Evolutionary conservation across 37 sponge, comb jelly and placozoan genomes (phyloP).

Genomic region (Aplysina aerophoba): DNA sequence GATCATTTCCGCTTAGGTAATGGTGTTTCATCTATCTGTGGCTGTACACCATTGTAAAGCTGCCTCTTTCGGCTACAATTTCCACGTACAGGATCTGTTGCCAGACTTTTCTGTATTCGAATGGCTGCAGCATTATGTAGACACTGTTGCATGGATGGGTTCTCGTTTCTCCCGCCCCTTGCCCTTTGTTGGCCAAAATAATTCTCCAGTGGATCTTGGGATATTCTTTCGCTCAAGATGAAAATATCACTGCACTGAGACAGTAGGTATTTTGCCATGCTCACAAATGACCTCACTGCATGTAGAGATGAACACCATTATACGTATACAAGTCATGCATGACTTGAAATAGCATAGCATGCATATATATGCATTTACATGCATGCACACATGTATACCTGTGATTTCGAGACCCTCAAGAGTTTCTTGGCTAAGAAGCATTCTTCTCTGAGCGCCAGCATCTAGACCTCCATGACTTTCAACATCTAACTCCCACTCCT

Average conservation of each 20-base stretch:
- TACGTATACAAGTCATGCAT: background rate
- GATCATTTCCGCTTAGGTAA: too few species aligned
- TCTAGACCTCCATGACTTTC: background rate
- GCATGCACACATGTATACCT: conserved; percentile 7
- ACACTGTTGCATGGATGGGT: background rate
- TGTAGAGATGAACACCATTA: background rate
- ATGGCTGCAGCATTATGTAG: too few species aligned
- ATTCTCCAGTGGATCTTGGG: conserved; percentile 7
- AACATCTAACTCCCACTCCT: conserved; percentile 42
- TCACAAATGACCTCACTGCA: conserved; percentile 10
- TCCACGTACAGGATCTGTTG: too few species aligned
- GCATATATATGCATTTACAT: background rate
- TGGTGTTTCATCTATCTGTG: too few species aligned
- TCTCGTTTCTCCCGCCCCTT: conserved; percentile 3
- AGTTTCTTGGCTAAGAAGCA: conserved; percentile 4
- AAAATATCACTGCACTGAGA: background rate
- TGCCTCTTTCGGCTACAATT: too few species aligned
- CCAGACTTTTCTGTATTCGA: too few species aligned
- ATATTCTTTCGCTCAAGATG: background rate
- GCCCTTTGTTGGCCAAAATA: conserved; percentile 7
- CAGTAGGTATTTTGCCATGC: conserved; percentile 5
- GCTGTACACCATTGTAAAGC: too few species aligned
- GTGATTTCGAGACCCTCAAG: background rate
- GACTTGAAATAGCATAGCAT: background rate
- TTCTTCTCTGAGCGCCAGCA: background rate